These are phyloP conservation scores for Sesia bembeciformis DNA, from an alignment of 2,888 invertebrate genomes.

Conservation along the genomic window DNA sequence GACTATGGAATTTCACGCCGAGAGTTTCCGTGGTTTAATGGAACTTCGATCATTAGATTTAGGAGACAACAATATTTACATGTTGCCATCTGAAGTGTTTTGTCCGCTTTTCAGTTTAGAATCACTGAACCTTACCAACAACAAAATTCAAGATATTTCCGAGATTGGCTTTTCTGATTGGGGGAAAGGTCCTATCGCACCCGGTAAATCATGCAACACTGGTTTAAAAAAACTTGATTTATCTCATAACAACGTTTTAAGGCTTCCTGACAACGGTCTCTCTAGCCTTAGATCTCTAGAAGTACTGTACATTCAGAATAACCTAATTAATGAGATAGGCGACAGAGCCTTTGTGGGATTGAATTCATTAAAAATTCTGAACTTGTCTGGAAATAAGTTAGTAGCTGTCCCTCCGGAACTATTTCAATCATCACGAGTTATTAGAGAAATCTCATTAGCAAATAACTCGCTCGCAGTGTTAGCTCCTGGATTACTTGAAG, in stretches of 20 bases:
- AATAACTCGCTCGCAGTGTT: slow-evolving; percentile 87
- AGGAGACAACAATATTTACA: slow-evolving; percentile 85
- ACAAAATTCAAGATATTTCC: slow-evolving; percentile 84
- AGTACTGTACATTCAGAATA: slow-evolving; percentile 82
- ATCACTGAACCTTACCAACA: slow-evolving; percentile 82
- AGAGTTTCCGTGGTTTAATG: slow-evolving; percentile 81
- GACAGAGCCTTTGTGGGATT: slow-evolving; percentile 84
- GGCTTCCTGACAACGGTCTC: slow-evolving; percentile 81
- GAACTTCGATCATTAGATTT: slow-evolving; percentile 80
- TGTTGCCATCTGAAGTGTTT: slow-evolving; percentile 80
- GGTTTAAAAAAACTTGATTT: slow-evolving; percentile 82
- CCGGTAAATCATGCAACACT: slow-evolving; percentile 81
- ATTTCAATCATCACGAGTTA: slow-evolving; percentile 81
- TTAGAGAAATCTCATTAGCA: slow-evolving; percentile 82
- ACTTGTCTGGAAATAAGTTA: slow-evolving; percentile 86
- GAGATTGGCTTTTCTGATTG: slow-evolving; percentile 85
- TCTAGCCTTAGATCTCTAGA: slow-evolving; percentile 80
- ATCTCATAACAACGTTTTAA: slow-evolving; percentile 81
- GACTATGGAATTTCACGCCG: slow-evolving; percentile 84
- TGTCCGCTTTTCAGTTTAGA: slow-evolving; percentile 82
- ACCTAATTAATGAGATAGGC: slow-evolving; percentile 82
- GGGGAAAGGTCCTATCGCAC: slow-evolving; percentile 78
- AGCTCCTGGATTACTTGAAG: slow-evolving; percentile 83
- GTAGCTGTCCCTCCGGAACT: slow-evolving; percentile 85
- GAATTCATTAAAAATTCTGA: slow-evolving; percentile 79